Percentiles rank a stretch among this genome's conserved stretches.
Conservation (phyloP, 2,113 vertebrate genomes). For the Phyllostomus discolor region DNA sequence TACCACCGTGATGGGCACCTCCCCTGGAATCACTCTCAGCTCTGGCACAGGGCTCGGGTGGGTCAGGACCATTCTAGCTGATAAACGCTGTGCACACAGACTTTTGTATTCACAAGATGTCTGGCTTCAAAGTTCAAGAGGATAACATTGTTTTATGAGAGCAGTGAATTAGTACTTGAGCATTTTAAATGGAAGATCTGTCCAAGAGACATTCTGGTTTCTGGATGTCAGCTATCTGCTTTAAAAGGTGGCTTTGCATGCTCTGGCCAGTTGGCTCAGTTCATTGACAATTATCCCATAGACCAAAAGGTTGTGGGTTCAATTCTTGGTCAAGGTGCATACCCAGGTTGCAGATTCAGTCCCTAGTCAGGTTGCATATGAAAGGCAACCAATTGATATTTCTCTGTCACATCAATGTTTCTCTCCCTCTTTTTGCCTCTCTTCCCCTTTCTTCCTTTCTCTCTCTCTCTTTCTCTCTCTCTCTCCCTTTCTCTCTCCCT, state of each 20-base stretch:
- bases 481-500: no score
- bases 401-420: no score
- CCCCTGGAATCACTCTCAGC: neutral
- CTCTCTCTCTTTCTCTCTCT: no score
- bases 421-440: no score
- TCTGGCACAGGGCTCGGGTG: neutral
- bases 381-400: no score
- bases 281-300: no score
- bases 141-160: neutral
- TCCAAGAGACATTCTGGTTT: neutral
- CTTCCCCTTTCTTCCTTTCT: no score
- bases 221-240: neutral
- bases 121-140: neutral
- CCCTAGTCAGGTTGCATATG: no score
- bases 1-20: rapidly evolving
- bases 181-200: neutral
- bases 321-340: no score
- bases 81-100: neutral
- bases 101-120: neutral
- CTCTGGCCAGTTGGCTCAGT: no score
- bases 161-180: neutral
- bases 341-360: no score
- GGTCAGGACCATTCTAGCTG: neutral
- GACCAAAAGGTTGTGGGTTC: no score
- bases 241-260: neutral